A percentile compares a stretch with the other conserved stretches of the same genome.
phyloP scores from a whole-genome alignment of 2,113 vertebrate genomes.

The Lampris megalopsis region DNA sequence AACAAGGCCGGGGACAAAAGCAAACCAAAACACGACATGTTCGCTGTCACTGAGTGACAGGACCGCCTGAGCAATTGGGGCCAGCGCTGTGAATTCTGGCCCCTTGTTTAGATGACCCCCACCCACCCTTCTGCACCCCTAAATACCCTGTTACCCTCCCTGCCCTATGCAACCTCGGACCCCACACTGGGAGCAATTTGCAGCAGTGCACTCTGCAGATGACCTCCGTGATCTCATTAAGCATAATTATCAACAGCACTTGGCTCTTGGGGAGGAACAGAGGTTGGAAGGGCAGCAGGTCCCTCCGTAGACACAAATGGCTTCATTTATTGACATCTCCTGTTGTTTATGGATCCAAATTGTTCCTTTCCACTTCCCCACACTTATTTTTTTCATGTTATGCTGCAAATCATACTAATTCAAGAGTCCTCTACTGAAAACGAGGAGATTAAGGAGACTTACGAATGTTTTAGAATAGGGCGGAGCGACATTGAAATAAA shows the following conservation, averaged over 20 bases:
- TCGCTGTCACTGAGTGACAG: slow-evolving; percentile 61
- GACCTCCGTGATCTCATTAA: slow-evolving; percentile 80
- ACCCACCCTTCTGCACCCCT: slow-evolving; percentile 31
- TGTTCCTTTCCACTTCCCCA: neutral
- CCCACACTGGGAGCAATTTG: slow-evolving; percentile 81
- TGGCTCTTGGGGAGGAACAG: slow-evolving; percentile 34
- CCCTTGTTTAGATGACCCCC: slow-evolving; percentile 58
- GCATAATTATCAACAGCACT: slow-evolving; percentile 80
- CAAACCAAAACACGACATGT: slow-evolving; percentile 65
- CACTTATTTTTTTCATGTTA: neutral
- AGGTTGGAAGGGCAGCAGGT: slow-evolving; percentile 11
- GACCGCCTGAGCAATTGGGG: slow-evolving; percentile 18
- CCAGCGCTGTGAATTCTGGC: slow-evolving; percentile 28
- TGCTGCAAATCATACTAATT: neutral
- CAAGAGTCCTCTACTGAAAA: neutral
- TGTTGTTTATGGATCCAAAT: neutral
- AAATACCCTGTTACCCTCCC: slow-evolving; percentile 23
- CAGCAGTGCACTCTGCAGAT: slow-evolving; percentile 72
- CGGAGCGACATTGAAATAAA: no score
- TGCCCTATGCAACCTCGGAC: slow-evolving; percentile 55
- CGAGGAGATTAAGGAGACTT: neutral
- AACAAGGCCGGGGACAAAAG: slow-evolving; percentile 66
- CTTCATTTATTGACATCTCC: slow-evolving; percentile 1
- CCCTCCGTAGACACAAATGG: slow-evolving; percentile 15
- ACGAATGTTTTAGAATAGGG: neutral